phyloP scores from a whole-genome alignment of 1,140 invertebrate species.

The Lepidurus packardi region DNA sequence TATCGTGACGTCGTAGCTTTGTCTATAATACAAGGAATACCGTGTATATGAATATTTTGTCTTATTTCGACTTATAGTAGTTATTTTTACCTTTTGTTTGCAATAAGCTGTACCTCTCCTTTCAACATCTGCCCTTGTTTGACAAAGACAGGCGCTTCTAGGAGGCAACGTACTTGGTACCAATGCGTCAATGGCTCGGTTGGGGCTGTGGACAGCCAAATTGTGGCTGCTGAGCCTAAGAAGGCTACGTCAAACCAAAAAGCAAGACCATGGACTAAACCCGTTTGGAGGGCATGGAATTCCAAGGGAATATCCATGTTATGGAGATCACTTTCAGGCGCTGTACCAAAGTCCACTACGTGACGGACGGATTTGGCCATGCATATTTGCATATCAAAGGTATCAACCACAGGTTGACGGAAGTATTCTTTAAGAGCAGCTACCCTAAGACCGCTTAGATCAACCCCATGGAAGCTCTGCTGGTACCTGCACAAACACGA shows the following conservation, averaged over 20 bases:
- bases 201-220: conserved; percentile 97
- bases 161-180: conserved; percentile 97
- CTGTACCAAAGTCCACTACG: conserved; percentile 90
- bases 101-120: conserved; percentile 78
- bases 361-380: conserved; percentile 91
- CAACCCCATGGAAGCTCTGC: conserved; percentile 95
- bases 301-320: conserved; percentile 91
- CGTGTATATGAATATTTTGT: background rate
- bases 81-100: conserved; percentile 73
- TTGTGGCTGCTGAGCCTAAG: conserved; percentile 77
- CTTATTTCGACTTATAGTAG: background rate
- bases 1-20: conserved; percentile 99
- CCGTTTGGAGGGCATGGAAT: conserved; percentile 86
- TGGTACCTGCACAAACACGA: conserved; percentile 61
- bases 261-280: conserved; percentile 92
- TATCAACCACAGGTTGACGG: conserved; percentile 96
- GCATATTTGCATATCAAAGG: conserved; percentile 96
- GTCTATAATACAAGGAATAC: conserved; percentile 51
- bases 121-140: conserved; percentile 88
- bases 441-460: conserved; percentile 80
- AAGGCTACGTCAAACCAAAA: conserved; percentile 99
- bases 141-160: conserved; percentile 89
- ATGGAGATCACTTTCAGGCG: conserved; percentile 90
- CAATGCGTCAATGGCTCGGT: conserved; percentile 98
- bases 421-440: conserved; percentile 97